Conservation (phyloP, 2,888 invertebrate species). For the Nemoura dubitans region DNA sequence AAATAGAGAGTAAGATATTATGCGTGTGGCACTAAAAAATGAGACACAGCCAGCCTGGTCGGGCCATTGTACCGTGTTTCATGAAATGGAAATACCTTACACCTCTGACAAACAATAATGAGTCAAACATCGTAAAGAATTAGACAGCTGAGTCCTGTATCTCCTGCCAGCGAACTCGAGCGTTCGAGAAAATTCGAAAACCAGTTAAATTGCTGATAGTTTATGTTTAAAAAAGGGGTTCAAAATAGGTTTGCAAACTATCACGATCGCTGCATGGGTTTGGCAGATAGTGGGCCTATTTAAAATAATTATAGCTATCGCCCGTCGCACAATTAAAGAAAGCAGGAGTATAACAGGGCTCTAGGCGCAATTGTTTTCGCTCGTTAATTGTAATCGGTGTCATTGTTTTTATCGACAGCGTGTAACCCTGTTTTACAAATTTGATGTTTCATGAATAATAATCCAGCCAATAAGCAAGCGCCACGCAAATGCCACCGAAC, state of each 20-base stretch:
- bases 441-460: not conserved
- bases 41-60: not conserved
- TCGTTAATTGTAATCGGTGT: not conserved
- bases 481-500: not conserved
- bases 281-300: not conserved
- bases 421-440: slow-evolving; percentile 1
- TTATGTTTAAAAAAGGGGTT: not conserved
- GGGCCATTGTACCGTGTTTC: not conserved
- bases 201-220: not conserved
- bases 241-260: not conserved
- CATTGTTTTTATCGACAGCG: not conserved
- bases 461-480: not conserved
- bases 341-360: not conserved
- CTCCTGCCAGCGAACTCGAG: not conserved
- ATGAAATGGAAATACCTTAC: not conserved
- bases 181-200: not conserved
- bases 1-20: not conserved
- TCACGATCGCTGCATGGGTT: not conserved
- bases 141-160: not conserved
- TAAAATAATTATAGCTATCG: not conserved
- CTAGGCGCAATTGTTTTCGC: not conserved
- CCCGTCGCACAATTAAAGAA: not conserved
- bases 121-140: not conserved
- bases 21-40: not conserved
- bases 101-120: not conserved